Percentiles rank a stretch among this genome's conserved stretches.
phyloP scores from a whole-genome alignment of 2,797 vertebrate species.

The Acipenser ruthenus region DNA sequence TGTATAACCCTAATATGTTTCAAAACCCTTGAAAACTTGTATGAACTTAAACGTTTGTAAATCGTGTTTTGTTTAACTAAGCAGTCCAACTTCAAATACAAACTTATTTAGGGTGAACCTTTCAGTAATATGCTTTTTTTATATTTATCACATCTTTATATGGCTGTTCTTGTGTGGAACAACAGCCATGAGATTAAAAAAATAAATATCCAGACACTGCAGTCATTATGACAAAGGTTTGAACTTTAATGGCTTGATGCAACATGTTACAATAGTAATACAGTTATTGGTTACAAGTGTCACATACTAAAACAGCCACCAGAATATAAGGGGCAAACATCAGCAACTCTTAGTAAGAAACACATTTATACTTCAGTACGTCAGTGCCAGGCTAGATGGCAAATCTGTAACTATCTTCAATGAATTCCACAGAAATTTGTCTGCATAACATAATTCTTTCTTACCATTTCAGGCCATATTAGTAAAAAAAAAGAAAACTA shows the following conservation, averaged over 20 bases:
- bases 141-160: too few relatives aligned
- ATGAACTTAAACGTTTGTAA: too few relatives aligned
- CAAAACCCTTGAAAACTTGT: too few relatives aligned
- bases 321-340: conserved; percentile 28
- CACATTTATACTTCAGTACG: conserved; percentile 18
- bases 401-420: conserved; percentile 17
- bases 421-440: conserved; percentile 16
- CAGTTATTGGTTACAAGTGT: conserved; percentile 50
- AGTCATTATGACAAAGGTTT: conserved; percentile 46
- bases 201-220: too few relatives aligned
- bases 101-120: too few relatives aligned
- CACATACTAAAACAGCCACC: conserved; percentile 43
- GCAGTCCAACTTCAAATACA: too few relatives aligned
- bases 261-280: conserved; percentile 55
- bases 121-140: too few relatives aligned
- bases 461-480: conserved; percentile 20
- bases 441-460: conserved; percentile 21
- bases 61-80: too few relatives aligned
- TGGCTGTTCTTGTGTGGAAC: too few relatives aligned
- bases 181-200: too few relatives aligned
- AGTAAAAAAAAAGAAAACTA: conserved; percentile 2
- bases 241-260: conserved; percentile 51
- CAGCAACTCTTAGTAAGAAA: conserved; percentile 20
- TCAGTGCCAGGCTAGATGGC: conserved; percentile 5
- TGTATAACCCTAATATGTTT: too few relatives aligned